These are phyloP conservation scores for Heliocidaris tuberculata DNA, from an alignment of 35 echinoderm and acorn worm genomes.

Conservation along the genomic window DNA sequence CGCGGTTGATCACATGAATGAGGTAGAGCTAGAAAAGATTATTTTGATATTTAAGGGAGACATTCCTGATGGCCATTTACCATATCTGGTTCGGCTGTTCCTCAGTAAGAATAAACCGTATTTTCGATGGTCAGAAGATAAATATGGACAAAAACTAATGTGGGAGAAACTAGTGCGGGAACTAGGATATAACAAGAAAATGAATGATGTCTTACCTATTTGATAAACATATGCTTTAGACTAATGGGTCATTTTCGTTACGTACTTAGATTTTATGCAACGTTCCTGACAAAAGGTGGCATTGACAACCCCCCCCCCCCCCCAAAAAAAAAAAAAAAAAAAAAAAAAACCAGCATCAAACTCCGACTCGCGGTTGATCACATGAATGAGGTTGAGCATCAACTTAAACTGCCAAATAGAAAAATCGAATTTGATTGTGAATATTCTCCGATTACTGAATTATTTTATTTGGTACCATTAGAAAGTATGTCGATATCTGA, in stretches of 20 bases:
- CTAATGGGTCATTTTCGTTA: neutral
- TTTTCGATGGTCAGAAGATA: slow-evolving; percentile 5
- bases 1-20: slow-evolving; percentile 2
- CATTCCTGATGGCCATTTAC: slow-evolving; percentile 8
- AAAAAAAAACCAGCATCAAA: too few species aligned
- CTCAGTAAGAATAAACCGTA: slow-evolving; percentile 42
- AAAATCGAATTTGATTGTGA: too few species aligned
- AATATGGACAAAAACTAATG: neutral
- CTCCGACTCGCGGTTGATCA: too few species aligned
- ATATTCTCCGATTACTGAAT: too few species aligned
- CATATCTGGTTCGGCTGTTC: slow-evolving; percentile 3
- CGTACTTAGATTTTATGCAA: too few species aligned
- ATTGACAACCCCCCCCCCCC: too few species aligned
- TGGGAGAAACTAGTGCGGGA: neutral
- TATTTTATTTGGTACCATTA: too few species aligned
- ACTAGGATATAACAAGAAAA: slow-evolving; percentile 26
- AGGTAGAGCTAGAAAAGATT: slow-evolving; percentile 18
- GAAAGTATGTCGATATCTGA: too few species aligned
- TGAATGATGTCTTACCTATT: slow-evolving; percentile 25
- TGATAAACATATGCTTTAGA: neutral
- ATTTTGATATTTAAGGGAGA: slow-evolving; percentile 26
- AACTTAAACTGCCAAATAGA: too few species aligned
- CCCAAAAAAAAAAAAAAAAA: too few species aligned
- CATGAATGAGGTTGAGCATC: too few species aligned
- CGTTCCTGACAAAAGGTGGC: too few species aligned